A percentile compares a stretch with the other conserved stretches of the same genome.
phyloP scores from a whole-genome alignment of 2,888 invertebrate genomes.

The Drosophila incognita region DNA sequence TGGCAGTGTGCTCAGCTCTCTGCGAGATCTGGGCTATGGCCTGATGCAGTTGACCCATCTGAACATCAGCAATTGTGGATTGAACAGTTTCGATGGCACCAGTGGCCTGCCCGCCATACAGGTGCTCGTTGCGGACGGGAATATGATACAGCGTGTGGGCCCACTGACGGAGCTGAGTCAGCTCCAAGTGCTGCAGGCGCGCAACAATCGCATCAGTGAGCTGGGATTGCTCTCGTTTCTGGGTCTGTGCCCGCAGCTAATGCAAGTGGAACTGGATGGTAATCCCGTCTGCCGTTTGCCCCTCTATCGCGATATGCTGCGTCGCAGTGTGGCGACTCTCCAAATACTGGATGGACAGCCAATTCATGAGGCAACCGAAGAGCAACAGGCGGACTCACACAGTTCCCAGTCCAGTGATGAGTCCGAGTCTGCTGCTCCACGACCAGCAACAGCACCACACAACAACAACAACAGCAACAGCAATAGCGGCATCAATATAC shows the following conservation, averaged over 20 bases:
- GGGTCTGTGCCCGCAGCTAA: conserved; percentile 85
- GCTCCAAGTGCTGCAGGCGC: conserved; percentile 85
- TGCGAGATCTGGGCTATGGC: conserved; percentile 89
- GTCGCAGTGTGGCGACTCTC: conserved; percentile 83
- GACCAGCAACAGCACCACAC: conserved; percentile 64
- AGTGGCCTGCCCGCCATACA: conserved; percentile 88
- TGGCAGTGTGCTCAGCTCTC: conserved; percentile 88
- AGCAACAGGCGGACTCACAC: conserved; percentile 26
- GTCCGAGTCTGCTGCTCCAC: conserved; percentile 39
- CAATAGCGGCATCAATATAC: neutral
- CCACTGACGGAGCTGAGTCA: conserved; percentile 87
- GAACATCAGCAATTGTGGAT: conserved; percentile 88
- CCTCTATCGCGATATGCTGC: conserved; percentile 83
- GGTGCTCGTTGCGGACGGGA: conserved; percentile 88
- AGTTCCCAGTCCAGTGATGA: conserved; percentile 72
- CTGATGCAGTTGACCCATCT: conserved; percentile 86
- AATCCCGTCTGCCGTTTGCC: conserved; percentile 84
- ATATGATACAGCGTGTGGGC: conserved; percentile 88
- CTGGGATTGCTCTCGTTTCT: conserved; percentile 82
- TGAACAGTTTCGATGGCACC: conserved; percentile 89
- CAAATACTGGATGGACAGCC: conserved; percentile 84
- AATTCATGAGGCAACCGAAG: conserved; percentile 42
- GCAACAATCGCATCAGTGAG: conserved; percentile 83
- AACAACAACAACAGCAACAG: conserved; percentile 1
- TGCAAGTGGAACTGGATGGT: conserved; percentile 86